Conservation (phyloP, 2,113 vertebrate species). For the Phaethon lepturus region DNA sequence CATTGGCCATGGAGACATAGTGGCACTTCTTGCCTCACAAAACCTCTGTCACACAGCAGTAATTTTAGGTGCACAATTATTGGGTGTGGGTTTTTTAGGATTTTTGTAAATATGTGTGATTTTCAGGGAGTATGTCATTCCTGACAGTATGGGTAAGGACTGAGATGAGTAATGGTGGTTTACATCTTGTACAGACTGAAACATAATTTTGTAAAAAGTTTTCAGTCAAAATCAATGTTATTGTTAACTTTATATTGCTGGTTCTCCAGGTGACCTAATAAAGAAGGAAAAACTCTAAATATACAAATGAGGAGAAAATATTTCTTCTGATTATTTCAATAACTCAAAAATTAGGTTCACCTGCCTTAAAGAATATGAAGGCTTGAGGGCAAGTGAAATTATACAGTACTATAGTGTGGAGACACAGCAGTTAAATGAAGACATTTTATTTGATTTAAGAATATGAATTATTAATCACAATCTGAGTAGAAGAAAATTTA, state of each 20-base stretch:
- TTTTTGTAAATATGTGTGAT: background rate
- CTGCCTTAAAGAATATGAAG: background rate
- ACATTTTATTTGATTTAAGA: slow-evolving; percentile 17
- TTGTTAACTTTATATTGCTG: background rate
- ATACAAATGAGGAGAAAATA: background rate
- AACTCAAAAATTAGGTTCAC: background rate
- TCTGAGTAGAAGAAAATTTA: slow-evolving; percentile 2
- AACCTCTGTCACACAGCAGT: background rate
- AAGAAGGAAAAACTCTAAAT: background rate
- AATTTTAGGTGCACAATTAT: background rate
- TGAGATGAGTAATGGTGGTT: background rate
- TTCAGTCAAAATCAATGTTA: background rate
- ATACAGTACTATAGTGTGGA: background rate
- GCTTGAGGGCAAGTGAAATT: background rate
- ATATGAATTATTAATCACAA: slow-evolving; percentile 31
- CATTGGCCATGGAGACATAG: background rate
- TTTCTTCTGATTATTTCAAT: background rate
- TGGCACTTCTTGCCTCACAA: background rate
- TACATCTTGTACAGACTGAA: background rate
- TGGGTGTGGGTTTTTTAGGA: rapidly evolving
- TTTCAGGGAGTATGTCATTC: background rate
- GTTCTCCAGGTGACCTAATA: background rate
- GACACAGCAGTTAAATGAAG: slow-evolving; percentile 4
- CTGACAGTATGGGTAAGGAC: background rate
- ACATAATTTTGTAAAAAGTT: background rate